phyloP scores from a whole-genome alignment of 2,888 invertebrate genomes.

The Synanthedon vespiformis region DNA sequence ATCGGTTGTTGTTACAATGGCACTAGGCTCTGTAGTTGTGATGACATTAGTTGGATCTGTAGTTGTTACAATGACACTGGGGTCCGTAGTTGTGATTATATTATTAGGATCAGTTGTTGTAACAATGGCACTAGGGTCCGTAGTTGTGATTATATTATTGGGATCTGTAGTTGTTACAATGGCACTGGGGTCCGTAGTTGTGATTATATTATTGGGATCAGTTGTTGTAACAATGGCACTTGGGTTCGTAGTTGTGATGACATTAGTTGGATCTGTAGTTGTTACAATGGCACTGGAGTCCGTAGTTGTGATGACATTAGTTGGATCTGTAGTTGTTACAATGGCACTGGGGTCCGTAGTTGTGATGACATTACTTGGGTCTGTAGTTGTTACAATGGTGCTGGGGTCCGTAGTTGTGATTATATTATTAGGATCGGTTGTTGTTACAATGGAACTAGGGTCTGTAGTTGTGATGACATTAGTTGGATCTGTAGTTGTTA shows the following conservation, averaged over 20 bases:
- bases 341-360: conserved; percentile 1
- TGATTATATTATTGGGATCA: conserved; percentile 1
- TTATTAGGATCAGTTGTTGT: not conserved
- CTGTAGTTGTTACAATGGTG: conserved; percentile 1
- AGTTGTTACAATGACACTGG: not conserved
- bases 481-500: no score
- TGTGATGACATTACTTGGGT: not conserved
- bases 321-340: not conserved
- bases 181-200: conserved; percentile 1
- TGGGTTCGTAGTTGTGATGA: conserved; percentile 1
- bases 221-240: conserved; percentile 6
- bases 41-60: not conserved
- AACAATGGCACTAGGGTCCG: conserved; percentile 3
- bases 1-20: not conserved
- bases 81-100: not conserved
- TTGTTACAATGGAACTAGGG: conserved; percentile 2
- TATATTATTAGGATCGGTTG: conserved; percentile 1
- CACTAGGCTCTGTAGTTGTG: conserved; percentile 4
- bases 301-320: no score
- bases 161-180: conserved; percentile 2
- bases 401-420: conserved; percentile 2
- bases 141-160: not conserved
- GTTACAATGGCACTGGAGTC: no score
- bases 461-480: conserved; percentile 2
- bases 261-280: no score